Percentiles rank a stretch among this genome's conserved stretches.
Evolutionary conservation across 2,797 vertebrate genomes (phyloP).

Genomic region (Malacoraja senta): DNA sequence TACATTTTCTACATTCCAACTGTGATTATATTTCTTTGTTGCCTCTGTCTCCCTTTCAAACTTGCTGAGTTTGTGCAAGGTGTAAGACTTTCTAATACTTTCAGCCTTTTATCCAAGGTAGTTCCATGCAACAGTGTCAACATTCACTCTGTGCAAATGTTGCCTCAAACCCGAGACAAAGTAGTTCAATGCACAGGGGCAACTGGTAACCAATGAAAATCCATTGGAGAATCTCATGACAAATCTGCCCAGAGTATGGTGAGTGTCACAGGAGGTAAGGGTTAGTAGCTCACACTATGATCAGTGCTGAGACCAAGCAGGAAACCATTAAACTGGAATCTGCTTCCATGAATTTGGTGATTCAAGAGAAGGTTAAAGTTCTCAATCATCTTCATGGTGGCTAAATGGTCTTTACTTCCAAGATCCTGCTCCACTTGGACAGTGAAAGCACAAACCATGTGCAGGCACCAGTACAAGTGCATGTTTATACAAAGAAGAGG

Average conservation of each 20-base stretch:
- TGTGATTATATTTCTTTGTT: too few species aligned
- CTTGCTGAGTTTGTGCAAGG: too few species aligned
- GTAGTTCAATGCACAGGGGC: background rate
- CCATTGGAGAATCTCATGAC: background rate
- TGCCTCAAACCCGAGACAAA: background rate
- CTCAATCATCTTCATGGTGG: too few species aligned
- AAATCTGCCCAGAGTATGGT: background rate
- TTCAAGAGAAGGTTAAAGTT: background rate
- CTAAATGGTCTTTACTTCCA: too few species aligned
- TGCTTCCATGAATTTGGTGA: background rate
- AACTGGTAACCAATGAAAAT: too few species aligned
- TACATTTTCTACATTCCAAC: too few species aligned
- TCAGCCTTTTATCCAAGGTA: background rate
- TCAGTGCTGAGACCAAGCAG: background rate
- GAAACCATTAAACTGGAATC: background rate
- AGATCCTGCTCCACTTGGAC: too few species aligned
- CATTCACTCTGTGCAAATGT: background rate
- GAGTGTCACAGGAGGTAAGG: background rate
- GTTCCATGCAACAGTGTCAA: too few species aligned
- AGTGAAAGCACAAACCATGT: too few species aligned
- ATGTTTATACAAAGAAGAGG: too few species aligned
- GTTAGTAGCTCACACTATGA: background rate
- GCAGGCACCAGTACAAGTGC: too few species aligned
- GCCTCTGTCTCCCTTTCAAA: too few species aligned
- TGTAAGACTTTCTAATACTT: background rate